Evolutionary conservation across 2,113 vertebrate genomes (phyloP).

Genomic region (Indri indri): DNA sequence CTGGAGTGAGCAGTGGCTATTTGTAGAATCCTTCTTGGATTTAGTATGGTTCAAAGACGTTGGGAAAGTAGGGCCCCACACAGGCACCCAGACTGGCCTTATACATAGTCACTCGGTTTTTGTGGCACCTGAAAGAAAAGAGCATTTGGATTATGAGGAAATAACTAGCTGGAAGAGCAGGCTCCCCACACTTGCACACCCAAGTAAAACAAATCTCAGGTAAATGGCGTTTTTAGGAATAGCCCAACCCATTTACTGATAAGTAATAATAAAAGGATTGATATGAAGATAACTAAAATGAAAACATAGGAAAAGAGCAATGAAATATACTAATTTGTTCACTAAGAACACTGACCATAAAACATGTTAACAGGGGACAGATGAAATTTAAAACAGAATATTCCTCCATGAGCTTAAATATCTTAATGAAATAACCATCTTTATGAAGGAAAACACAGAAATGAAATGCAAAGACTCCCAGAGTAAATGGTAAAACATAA

Average conservation of each 20-base stretch:
- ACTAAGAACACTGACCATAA: not conserved
- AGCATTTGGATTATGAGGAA: not conserved
- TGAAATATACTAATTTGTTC: not conserved
- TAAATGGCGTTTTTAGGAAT: not conserved
- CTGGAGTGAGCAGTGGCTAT: not conserved
- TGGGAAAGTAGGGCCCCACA: not conserved
- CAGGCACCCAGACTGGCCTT: not conserved
- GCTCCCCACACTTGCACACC: not conserved
- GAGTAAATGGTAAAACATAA: not conserved
- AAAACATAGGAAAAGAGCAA: not conserved
- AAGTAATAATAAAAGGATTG: not conserved
- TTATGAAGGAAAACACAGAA: not conserved
- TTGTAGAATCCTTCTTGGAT: not conserved
- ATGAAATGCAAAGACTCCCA: not conserved
- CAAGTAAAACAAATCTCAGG: not conserved
- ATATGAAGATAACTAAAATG: not conserved
- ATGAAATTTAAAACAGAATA: conserved; percentile 9
- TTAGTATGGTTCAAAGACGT: not conserved
- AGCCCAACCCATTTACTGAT: not conserved
- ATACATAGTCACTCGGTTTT: not conserved
- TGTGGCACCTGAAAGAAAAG: not conserved
- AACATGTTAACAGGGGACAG: not conserved
- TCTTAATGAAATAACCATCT: not conserved
- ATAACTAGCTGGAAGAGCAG: not conserved
- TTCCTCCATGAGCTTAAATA: not conserved